phyloP scores from a whole-genome alignment of 2,797 vertebrate genomes.

The Pangasius djambal region DNA sequence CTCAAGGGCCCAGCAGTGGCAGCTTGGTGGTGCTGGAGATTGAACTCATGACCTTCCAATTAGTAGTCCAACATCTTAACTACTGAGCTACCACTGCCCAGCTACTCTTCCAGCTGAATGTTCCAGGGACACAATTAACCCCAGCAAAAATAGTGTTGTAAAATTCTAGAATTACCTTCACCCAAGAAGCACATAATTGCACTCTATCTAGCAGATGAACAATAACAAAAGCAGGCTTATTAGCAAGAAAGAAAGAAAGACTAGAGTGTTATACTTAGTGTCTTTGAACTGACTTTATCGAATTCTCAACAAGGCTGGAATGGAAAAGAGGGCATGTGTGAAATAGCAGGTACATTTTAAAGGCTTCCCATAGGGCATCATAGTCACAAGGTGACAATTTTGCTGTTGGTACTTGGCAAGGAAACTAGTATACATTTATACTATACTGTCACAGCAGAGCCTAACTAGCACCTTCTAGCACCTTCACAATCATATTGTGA shows the following conservation, averaged over 20 bases:
- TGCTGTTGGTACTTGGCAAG: background rate
- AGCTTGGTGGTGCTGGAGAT: too few relatives aligned
- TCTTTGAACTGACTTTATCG: background rate
- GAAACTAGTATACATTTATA: background rate
- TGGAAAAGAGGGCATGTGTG: constrained; percentile 1
- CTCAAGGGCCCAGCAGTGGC: too few relatives aligned
- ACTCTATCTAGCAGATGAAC: constrained; percentile 1
- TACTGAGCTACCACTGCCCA: too few relatives aligned
- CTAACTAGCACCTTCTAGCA: background rate
- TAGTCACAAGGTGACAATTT: background rate
- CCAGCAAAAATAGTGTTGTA: constrained; percentile 1
- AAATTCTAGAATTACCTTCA: background rate
- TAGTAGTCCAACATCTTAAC: too few relatives aligned
- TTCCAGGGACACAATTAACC: background rate
- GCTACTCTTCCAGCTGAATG: background rate
- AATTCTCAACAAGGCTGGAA: background rate
- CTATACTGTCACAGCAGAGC: background rate
- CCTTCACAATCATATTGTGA: too few relatives aligned
- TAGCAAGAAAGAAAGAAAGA: background rate
- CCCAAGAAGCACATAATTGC: background rate
- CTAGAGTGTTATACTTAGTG: background rate
- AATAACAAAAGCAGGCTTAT: background rate
- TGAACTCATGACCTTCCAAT: too few relatives aligned
- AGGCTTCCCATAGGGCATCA: background rate
- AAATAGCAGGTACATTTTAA: background rate